These are phyloP conservation scores for Armadillidium nasatum DNA, from an alignment of 1,140 invertebrate species.

Conservation along the genomic window DNA sequence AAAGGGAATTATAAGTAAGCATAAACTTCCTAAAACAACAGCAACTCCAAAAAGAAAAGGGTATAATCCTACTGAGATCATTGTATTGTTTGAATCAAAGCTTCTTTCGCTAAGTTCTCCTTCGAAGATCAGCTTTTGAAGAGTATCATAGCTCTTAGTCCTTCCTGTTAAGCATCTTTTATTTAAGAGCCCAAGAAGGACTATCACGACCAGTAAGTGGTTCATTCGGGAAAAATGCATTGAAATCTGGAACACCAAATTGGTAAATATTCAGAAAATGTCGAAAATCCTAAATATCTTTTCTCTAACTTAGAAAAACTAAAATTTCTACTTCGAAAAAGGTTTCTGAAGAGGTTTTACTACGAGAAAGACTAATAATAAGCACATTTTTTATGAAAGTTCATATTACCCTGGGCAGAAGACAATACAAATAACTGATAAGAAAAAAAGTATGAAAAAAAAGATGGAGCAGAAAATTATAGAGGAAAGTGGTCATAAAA, in stretches of 20 bases:
- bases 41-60: constrained; percentile 18
- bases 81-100: constrained; percentile 5
- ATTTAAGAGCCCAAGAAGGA: constrained; percentile 10
- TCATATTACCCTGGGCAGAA: not conserved
- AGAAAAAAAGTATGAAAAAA: not conserved
- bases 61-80: constrained; percentile 22
- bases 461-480: not conserved
- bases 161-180: not conserved
- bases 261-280: not conserved
- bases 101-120: not conserved
- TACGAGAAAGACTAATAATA: too few relatives aligned
- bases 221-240: constrained; percentile 22
- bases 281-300: too few relatives aligned
- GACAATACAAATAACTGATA: not conserved
- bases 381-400: too few relatives aligned
- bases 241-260: constrained; percentile 7
- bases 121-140: not conserved
- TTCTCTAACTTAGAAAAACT: too few relatives aligned
- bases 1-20: constrained; percentile 12
- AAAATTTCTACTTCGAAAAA: too few relatives aligned
- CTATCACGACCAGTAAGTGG: constrained; percentile 23
- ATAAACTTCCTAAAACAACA: not conserved
- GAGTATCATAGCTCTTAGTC: not conserved
- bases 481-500: too few relatives aligned
- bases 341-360: too few relatives aligned